Percentiles rank a stretch among this genome's conserved stretches.
Evolutionary conservation across 2,797 vertebrate genomes (phyloP).

Genomic region (Morelia viridis): DNA sequence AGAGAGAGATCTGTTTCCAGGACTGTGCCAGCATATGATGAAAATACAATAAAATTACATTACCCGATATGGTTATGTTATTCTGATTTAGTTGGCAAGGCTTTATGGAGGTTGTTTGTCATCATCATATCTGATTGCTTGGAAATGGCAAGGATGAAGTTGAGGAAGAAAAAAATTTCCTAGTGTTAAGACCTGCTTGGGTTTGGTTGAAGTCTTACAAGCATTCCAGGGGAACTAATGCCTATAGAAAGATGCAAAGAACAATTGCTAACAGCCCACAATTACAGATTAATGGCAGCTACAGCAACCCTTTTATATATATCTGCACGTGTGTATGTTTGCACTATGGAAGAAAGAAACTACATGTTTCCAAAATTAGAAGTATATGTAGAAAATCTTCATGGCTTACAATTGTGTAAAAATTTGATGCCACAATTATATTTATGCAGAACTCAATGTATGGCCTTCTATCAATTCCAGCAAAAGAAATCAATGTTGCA

Average conservation of each 20-base stretch:
- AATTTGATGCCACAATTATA: background rate
- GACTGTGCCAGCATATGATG: background rate
- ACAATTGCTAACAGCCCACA: background rate
- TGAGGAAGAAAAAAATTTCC: background rate
- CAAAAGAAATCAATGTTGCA: background rate
- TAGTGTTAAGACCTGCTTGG: background rate
- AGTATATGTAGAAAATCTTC: background rate
- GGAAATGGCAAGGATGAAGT: background rate
- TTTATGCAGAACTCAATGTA: too few species aligned
- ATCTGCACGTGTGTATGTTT: background rate
- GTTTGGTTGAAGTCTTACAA: background rate
- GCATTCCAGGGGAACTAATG: background rate
- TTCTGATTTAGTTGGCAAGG: background rate
- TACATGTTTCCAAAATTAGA: background rate
- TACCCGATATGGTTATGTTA: background rate
- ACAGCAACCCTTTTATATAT: background rate
- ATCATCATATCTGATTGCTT: slow-evolving; percentile 1
- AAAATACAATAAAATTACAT: slow-evolving; percentile 6
- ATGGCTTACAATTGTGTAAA: background rate
- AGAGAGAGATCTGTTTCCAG: background rate
- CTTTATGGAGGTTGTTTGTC: slow-evolving; percentile 6
- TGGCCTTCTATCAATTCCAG: background rate
- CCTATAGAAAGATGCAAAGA: background rate
- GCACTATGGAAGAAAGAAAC: too few species aligned
- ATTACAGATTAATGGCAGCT: background rate